Conservation (phyloP, 2,113 vertebrate genomes). For the Hemiprocne comata region DNA sequence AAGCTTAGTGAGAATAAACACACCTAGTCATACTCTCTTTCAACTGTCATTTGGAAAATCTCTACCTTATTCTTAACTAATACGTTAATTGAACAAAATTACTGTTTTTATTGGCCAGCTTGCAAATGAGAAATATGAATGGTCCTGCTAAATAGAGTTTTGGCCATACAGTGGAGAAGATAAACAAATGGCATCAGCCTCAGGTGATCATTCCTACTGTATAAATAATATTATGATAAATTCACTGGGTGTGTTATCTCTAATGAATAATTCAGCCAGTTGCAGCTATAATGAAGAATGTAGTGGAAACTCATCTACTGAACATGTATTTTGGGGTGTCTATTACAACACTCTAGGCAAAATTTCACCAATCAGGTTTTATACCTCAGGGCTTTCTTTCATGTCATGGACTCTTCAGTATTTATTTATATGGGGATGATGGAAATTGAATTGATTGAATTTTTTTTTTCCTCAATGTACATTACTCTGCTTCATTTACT, state of each 20-base stretch:
- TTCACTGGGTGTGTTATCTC: background rate
- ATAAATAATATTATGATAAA: conserved; percentile 28
- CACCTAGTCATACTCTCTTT: background rate
- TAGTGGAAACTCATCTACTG: background rate
- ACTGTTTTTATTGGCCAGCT: background rate
- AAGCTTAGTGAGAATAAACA: background rate
- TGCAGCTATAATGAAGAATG: background rate
- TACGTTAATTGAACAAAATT: background rate
- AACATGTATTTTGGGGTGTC: background rate
- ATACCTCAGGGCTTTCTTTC: conserved; percentile 20
- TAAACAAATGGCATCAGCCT: background rate
- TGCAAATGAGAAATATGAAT: background rate
- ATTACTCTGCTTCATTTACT: conserved; percentile 46
- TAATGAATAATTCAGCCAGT: conserved; percentile 22
- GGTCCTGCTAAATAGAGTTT: background rate
- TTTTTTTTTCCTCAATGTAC: background rate
- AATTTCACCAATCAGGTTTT: conserved; percentile 26
- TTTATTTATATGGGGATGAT: background rate
- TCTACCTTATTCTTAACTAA: background rate
- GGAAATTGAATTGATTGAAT: background rate
- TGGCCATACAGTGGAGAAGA: background rate
- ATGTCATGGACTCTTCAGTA: background rate
- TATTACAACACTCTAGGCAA: background rate
- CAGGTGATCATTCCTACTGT: background rate
- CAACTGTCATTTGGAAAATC: background rate